phyloP scores from a whole-genome alignment of 2,888 invertebrate species.

The Tachina fera region DNA sequence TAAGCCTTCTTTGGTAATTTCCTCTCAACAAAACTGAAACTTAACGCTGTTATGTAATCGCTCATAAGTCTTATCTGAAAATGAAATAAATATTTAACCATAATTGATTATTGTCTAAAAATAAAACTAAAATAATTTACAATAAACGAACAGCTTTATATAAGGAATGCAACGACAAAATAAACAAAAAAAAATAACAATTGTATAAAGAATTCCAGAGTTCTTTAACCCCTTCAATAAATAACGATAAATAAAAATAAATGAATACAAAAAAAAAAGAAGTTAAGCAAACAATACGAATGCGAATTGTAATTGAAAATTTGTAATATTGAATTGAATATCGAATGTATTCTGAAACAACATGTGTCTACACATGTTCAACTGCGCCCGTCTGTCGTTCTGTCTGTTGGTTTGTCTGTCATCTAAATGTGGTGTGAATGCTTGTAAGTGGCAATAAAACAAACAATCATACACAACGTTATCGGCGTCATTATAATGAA shows the following conservation, averaged over 20 bases:
- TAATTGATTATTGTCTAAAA: conserved; percentile 31
- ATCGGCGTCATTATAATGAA: neutral
- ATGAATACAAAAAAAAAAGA: conserved; percentile 19
- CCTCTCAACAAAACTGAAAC: neutral
- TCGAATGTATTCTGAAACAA: conserved; percentile 45
- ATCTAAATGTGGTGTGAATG: conserved; percentile 4
- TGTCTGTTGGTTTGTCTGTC: neutral
- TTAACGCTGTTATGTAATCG: neutral
- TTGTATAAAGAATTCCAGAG: conserved; percentile 19
- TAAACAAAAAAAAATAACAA: neutral
- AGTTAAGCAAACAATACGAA: neutral
- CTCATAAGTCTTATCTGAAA: neutral
- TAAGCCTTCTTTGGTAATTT: neutral
- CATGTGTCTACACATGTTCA: conserved; percentile 65
- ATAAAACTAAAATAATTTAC: conserved; percentile 5
- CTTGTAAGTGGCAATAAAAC: neutral
- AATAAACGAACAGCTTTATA: neutral
- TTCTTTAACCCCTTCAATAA: conserved; percentile 55
- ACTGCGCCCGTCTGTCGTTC: neutral
- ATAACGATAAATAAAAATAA: conserved; percentile 40
- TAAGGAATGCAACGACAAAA: neutral
- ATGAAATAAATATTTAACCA: conserved; percentile 1
- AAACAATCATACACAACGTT: conserved; percentile 2
- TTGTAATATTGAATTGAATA: conserved; percentile 50
- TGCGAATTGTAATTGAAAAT: conserved; percentile 47